Percentiles rank a stretch among this genome's conserved stretches.
Conservation (phyloP, 2,797 vertebrate genomes). For the Dendrocincla fuliginosa region DNA sequence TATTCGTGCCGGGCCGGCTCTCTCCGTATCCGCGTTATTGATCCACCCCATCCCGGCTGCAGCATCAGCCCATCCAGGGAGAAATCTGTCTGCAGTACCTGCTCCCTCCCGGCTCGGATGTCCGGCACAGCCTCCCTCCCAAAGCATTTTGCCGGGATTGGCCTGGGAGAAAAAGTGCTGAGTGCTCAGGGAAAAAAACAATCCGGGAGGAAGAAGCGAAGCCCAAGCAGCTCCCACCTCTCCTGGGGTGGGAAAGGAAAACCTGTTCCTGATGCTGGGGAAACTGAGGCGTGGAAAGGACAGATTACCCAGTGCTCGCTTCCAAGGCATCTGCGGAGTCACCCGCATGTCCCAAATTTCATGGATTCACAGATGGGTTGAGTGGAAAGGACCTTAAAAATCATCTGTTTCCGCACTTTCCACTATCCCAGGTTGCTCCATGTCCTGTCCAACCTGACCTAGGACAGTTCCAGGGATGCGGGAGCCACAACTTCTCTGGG, state of each 20-base stretch:
- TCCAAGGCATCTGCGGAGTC: not conserved
- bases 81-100: not conserved
- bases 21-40: not conserved
- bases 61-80: constrained; percentile 2
- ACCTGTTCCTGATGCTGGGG: not conserved
- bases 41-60: not conserved
- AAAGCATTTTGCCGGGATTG: not conserved
- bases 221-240: not conserved
- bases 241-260: fast-evolving
- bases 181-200: not conserved
- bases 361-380: fast-evolving
- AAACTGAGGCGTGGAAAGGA: not conserved
- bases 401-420: not conserved
- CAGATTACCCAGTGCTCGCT: fast-evolving
- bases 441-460: not conserved
- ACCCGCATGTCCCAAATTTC: not conserved
- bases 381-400: not conserved
- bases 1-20: not conserved
- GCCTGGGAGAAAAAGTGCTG: not conserved
- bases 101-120: constrained; percentile 25
- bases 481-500: not conserved
- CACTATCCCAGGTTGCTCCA: not conserved
- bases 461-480: not conserved
- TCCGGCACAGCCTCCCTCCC: not conserved
- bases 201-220: not conserved